phyloP scores from a whole-genome alignment of 2,797 vertebrate genomes.

The Hephaestus fuliginosus region DNA sequence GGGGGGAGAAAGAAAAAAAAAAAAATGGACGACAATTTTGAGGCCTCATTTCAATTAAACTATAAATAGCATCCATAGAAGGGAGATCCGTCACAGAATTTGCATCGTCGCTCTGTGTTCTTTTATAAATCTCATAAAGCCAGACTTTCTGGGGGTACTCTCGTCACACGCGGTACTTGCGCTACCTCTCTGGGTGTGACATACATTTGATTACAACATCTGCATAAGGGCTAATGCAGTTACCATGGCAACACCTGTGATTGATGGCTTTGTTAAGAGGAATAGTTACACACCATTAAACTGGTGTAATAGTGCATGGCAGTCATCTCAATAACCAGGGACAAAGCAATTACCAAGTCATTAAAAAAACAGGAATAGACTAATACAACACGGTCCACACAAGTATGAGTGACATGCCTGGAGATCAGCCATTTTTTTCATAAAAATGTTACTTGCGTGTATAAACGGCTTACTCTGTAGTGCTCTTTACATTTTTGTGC shows the following conservation, averaged over 20 bases:
- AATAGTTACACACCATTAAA: constrained; percentile 84
- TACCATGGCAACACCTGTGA: constrained; percentile 79
- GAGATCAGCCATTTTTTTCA: constrained; percentile 45
- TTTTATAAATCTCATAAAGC: constrained; percentile 19
- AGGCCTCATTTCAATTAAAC: constrained; percentile 63
- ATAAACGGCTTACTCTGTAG: constrained; percentile 3
- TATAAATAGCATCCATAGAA: constrained; percentile 59
- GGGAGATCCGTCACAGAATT: constrained; percentile 13
- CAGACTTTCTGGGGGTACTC: constrained; percentile 21
- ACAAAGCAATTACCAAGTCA: constrained; percentile 83
- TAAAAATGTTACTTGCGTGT: constrained; percentile 23
- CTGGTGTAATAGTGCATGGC: constrained; percentile 83
- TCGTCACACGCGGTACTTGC: background rate
- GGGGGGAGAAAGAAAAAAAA: background rate
- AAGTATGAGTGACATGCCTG: constrained; percentile 64
- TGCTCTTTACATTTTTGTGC: constrained; percentile 12
- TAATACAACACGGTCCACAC: constrained; percentile 75
- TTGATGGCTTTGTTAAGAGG: constrained; percentile 84
- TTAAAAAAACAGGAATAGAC: constrained; percentile 78
- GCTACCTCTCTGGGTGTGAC: constrained; percentile 34
- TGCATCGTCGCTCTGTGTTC: background rate
- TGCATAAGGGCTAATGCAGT: constrained; percentile 68
- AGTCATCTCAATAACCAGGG: constrained; percentile 83
- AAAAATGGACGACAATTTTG: constrained; percentile 19
- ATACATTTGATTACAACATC: constrained; percentile 64